Percentiles rank a stretch among this genome's conserved stretches.
Evolutionary conservation across 2,888 invertebrate genomes (phyloP).

Genomic region (Tortrix viridana): DNA sequence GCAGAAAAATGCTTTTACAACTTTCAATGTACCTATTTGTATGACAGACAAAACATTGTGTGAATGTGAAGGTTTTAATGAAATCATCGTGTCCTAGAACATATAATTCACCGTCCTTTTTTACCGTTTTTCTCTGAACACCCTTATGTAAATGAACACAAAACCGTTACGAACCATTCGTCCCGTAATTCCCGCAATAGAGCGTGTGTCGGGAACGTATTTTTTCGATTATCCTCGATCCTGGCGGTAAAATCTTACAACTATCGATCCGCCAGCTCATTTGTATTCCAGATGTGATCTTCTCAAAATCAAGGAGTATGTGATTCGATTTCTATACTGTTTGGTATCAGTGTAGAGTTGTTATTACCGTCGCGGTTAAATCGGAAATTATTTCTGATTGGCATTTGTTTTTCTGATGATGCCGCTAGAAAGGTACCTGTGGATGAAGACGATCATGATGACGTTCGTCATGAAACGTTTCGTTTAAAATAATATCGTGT

Average conservation of each 20-base stretch:
- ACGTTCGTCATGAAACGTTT: too few relatives aligned
- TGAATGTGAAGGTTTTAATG: too few relatives aligned
- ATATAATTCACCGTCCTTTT: background rate
- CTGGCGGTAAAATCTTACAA: constrained; percentile 50
- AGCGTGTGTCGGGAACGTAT: constrained; percentile 30
- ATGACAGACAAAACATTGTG: too few relatives aligned
- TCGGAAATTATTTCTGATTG: background rate
- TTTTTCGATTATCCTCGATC: constrained; percentile 48
- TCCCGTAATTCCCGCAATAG: constrained; percentile 25
- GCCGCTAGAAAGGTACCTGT: too few relatives aligned
- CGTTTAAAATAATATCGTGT: too few relatives aligned
- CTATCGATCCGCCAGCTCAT: constrained; percentile 65
- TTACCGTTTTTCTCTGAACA: constrained; percentile 6
- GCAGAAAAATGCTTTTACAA: too few relatives aligned
- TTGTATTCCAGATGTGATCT: constrained; percentile 70
- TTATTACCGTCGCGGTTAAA: constrained; percentile 39
- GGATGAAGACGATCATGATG: too few relatives aligned
- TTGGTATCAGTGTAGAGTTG: constrained; percentile 56
- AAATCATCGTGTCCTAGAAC: background rate
- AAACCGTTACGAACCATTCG: constrained; percentile 8
- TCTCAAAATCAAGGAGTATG: constrained; percentile 83
- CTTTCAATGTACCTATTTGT: too few relatives aligned
- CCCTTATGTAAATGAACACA: constrained; percentile 9
- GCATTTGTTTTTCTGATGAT: too few relatives aligned
- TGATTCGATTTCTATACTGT: constrained; percentile 81